These are phyloP conservation scores for Danionella cerebrum DNA, from an alignment of 2,113 vertebrate species.

Conservation along the genomic window DNA sequence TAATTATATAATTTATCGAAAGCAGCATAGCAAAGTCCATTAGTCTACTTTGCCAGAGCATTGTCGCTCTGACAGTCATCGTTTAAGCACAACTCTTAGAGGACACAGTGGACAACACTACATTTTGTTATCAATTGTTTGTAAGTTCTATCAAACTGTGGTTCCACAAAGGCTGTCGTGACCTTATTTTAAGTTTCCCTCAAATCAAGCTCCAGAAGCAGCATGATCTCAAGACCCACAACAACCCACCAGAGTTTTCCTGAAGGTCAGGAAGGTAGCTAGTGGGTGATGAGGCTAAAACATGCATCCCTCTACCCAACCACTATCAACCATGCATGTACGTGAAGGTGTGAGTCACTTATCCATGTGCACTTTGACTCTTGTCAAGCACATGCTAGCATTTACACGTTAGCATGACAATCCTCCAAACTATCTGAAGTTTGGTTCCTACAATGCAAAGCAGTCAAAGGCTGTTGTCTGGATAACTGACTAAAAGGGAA, in stretches of 20 bases:
- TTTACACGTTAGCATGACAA: conserved; percentile 19
- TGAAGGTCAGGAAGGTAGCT: conserved; percentile 32
- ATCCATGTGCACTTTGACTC: conserved; percentile 24
- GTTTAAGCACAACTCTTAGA: no score
- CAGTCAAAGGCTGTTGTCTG: neutral
- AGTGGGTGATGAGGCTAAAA: no score
- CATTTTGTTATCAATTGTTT: no score
- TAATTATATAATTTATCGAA: no score
- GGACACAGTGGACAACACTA: no score
- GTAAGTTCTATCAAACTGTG: no score
- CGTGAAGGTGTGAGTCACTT: neutral
- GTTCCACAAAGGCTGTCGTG: no score
- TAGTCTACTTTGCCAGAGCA: no score
- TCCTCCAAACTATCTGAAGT: conserved; percentile 2
- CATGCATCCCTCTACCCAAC: neutral
- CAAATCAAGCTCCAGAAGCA: conserved; percentile 39
- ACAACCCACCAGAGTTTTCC: conserved; percentile 60
- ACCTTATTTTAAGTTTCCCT: no score
- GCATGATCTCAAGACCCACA: no score
- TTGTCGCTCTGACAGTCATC: no score
- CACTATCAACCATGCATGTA: neutral
- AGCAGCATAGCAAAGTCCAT: no score
- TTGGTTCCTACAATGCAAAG: neutral
- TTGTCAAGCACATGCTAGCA: conserved; percentile 3
- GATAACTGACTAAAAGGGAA: neutral